These are phyloP conservation scores for Pachliopta kotzebuea DNA, from an alignment of 2,888 invertebrate species.

Conservation along the genomic window DNA sequence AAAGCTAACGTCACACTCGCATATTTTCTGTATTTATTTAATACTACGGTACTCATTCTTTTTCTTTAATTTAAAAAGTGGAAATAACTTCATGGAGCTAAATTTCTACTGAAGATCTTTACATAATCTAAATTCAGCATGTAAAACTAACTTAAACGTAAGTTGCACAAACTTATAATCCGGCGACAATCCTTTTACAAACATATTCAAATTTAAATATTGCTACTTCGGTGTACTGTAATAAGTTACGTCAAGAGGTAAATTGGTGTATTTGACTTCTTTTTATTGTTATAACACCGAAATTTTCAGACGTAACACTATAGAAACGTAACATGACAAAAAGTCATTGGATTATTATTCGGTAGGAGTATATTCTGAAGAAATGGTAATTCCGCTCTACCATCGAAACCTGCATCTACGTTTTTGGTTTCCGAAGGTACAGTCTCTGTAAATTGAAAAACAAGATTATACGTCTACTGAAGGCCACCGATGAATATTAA, in stretches of 20 bases:
- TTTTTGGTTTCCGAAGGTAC: neutral
- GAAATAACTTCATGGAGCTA: neutral
- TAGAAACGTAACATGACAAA: neutral
- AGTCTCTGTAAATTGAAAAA: neutral
- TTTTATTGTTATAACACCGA: neutral
- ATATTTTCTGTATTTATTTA: constrained; percentile 17
- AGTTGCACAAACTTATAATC: too few relatives aligned
- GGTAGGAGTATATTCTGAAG: neutral
- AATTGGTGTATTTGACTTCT: too few relatives aligned
- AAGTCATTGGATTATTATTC: neutral
- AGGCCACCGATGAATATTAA: constrained; percentile 1
- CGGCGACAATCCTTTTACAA: too few relatives aligned
- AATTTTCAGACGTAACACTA: neutral
- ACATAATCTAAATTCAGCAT: too few relatives aligned
- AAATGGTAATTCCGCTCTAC: neutral
- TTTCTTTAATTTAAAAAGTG: neutral
- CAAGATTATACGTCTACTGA: neutral
- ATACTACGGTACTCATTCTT: neutral
- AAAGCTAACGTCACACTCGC: constrained; percentile 15
- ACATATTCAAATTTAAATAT: too few relatives aligned
- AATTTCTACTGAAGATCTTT: too few relatives aligned
- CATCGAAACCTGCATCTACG: neutral
- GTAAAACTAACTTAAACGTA: too few relatives aligned
- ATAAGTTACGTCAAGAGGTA: too few relatives aligned
- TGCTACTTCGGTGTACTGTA: too few relatives aligned